Evolutionary conservation across 2,888 invertebrate genomes (phyloP), one percentile per base, ranked within the genome.

Genomic region (Trilocha varians): DNA sequence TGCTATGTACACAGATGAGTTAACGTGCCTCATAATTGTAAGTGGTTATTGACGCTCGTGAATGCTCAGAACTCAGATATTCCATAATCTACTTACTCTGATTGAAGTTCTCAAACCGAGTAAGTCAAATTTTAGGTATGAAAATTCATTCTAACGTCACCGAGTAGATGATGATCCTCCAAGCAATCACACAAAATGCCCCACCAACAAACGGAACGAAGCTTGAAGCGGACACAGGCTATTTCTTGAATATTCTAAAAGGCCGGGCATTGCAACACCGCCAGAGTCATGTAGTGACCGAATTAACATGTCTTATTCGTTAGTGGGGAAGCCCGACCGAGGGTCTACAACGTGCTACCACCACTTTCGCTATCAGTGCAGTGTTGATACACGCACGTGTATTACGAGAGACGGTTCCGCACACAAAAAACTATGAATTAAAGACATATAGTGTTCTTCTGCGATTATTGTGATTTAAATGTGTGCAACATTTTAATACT

Each of bases 331-430:
- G 57, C 25, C 25, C 51, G 44, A 43, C 46, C 48, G 62, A 68
- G 65, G 71, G 65, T 66, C 66, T 62, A 53, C 57, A 57, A 53
- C 48, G 56, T 57, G 53, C 60, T 54, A 45, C 55, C 55, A 43
- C 50, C 58, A 82, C 83, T 84, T 79, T 84, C 82, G 74, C 79
- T 64, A 53, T 65, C 75, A 84, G 82, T 82, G 49, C 55, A 52
- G 58, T 59, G 51, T 62, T 54, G 52, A 57, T 53, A 56, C 52
- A 72, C 69, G 66, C 61, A 62, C 63, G 62, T 55, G 49, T 38
- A 49, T 62, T 70, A 74, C 78, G 76, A 56, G 52, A 47, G 47
- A 44, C 49, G 41, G 45, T 34, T 32, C 32, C n/a, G 14, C 32
- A 34, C 6, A 34, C 13, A 34, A 5, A 17, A 32, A 45, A 41